Base-by-base conservation (phyloP, 2,113 vertebrate genomes). In the Naja naja region DNA sequence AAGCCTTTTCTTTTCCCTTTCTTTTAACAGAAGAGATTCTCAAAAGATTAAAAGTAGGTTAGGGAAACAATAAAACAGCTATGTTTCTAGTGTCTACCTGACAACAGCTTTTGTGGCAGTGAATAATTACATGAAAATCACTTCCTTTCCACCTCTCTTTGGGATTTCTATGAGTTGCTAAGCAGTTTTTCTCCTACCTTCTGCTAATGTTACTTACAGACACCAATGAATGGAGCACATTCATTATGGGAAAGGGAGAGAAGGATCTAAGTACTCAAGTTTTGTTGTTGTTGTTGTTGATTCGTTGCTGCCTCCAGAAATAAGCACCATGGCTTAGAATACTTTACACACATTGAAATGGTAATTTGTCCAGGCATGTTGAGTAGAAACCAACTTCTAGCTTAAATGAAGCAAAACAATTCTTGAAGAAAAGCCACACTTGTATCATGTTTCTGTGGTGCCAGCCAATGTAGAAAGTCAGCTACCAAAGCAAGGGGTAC, bases 61-160 rank as follows among this genome's bases (percentile, higher is more conserved):
- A 98, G 94, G 94, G n/a, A 96, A 98, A 98, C 94, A 98, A 98
- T 98, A 81, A 95, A 97, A 93, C 97, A 98, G 97, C 97, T 97
- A 97, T 97, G 97, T 97, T 98, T 98, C 97, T 95, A 97, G 97
- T 97, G 97, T 97, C 97, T 97, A 98, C 97, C 98, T 98, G 98
- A 98, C 98, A 98, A 95, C 94, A 91, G 97, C 97, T 96, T 98
- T 98, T 98, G 97, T 98, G 52, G 94, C 91, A 97, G 96, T 98
- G 97, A 98, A 98, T 97, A 98, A 98, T 98, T 97, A 98, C 98
- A 97, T 96, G 97, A 98, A 98, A 97, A 97, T 96, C 97, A 97
- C 98, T 98, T 98, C 98, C 98, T 98, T 95, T 97, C 97, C 97
- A 97, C 97, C 97, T 97, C 97, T 97, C 96, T 97, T 95, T 94